These are phyloP conservation scores for Sarcophaga bullata DNA, from an alignment of 1,140 invertebrate species.

Conservation along the genomic window DNA sequence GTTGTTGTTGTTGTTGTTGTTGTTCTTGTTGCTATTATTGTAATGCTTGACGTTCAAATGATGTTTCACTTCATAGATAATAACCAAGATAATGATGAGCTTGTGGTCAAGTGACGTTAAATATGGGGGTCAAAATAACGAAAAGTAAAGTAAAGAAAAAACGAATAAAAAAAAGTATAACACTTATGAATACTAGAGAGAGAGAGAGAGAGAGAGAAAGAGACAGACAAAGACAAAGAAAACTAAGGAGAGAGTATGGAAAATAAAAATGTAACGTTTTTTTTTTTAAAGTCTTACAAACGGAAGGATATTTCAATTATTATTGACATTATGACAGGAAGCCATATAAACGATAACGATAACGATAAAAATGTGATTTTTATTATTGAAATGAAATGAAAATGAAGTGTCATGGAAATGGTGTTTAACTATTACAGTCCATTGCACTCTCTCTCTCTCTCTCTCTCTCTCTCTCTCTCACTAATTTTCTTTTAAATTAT, in stretches of 20 bases:
- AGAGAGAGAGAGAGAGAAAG: too few relatives aligned
- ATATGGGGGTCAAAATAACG: slow-evolving; percentile 21
- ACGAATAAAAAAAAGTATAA: not conserved
- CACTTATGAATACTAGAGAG: too few relatives aligned
- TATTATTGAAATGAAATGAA: not conserved
- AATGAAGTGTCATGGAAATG: not conserved
- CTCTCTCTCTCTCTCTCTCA: too few relatives aligned
- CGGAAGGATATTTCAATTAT: slow-evolving; percentile 21
- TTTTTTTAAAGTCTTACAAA: not conserved
- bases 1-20: not conserved
- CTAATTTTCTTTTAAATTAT: too few relatives aligned
- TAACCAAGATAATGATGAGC: slow-evolving; percentile 21
- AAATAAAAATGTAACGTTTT: not conserved
- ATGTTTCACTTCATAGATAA: not conserved
- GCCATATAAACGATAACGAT: not conserved
- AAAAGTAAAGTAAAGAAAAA: not conserved
- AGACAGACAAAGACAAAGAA: too few relatives aligned
- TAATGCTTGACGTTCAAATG: too few relatives aligned
- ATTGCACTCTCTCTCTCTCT: too few relatives aligned
- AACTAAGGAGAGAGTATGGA: not conserved
- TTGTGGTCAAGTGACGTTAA: slow-evolving; percentile 36
- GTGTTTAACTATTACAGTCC: too few relatives aligned
- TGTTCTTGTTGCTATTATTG: too few relatives aligned
- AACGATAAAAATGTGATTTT: not conserved
- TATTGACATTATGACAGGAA: not conserved